Conservation (phyloP, 2,113 vertebrate species). For the Ia io region DNA sequence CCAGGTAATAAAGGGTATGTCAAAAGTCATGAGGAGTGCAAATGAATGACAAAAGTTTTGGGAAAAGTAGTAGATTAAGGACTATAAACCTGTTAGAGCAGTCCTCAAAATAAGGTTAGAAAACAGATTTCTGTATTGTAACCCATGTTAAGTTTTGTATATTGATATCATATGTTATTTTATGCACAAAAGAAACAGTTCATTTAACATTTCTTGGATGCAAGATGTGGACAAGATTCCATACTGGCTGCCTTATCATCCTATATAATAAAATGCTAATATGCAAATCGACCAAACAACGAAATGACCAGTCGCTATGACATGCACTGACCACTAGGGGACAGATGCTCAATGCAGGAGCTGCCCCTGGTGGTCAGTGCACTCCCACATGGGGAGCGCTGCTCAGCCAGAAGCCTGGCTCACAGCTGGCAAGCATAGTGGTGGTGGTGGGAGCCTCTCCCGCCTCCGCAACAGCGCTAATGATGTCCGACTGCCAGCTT, state of each 20-base stretch:
- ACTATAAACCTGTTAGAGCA: neutral
- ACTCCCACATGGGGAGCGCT: too few relatives aligned
- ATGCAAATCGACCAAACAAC: too few relatives aligned
- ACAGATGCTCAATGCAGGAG: too few relatives aligned
- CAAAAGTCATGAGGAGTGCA: neutral
- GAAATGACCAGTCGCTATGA: too few relatives aligned
- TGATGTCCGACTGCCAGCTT: too few relatives aligned
- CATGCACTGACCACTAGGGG: too few relatives aligned
- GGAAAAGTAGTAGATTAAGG: neutral
- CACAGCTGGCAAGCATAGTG: too few relatives aligned
- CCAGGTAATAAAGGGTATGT: neutral
- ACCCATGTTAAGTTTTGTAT: neutral
- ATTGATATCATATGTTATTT: neutral
- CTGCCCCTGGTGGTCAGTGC: too few relatives aligned
- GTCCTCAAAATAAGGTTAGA: neutral
- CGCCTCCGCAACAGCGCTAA: too few relatives aligned
- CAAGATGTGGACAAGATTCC: neutral
- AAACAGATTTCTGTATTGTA: neutral
- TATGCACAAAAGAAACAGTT: neutral
- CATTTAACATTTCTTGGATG: neutral
- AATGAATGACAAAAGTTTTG: neutral
- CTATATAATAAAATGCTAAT: too few relatives aligned
- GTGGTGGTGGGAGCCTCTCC: too few relatives aligned
- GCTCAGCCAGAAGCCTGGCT: too few relatives aligned
- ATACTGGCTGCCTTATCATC: neutral